phyloP scores from a whole-genome alignment of 2,113 vertebrate genomes.

The Eulemur rufifrons region DNA sequence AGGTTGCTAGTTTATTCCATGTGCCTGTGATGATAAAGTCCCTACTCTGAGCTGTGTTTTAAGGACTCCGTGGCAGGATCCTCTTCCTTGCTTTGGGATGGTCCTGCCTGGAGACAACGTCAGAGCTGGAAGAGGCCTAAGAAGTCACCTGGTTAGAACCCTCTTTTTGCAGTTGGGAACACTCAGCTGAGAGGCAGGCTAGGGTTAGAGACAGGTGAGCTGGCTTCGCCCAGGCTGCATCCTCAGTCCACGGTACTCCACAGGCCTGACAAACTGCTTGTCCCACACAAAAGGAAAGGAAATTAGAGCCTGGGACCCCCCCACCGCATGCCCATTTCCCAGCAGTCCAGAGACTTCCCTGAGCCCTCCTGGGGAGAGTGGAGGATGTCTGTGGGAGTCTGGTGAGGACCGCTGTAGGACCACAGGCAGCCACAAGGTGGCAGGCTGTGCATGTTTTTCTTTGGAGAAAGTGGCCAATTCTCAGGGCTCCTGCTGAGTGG shows the following conservation, averaged over 20 bases:
- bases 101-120: not conserved
- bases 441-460: slow-evolving; percentile 56
- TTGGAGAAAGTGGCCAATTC: not conserved
- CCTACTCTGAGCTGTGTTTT: not conserved
- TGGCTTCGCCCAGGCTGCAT: not conserved
- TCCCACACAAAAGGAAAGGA: not conserved
- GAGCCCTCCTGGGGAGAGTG: fast-evolving
- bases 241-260: not conserved
- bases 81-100: not conserved
- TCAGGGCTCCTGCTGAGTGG: not conserved
- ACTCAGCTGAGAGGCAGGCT: not conserved
- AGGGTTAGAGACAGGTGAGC: not conserved
- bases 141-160: not conserved
- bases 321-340: not conserved
- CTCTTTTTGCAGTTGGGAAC: not conserved
- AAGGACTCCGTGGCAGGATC: not conserved
- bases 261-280: not conserved
- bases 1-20: not conserved
- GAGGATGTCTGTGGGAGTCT: not conserved
- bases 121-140: not conserved
- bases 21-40: not conserved
- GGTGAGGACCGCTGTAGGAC: not conserved
- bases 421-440: slow-evolving; percentile 79
- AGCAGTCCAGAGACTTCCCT: not conserved
- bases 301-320: not conserved